phyloP scores from a whole-genome alignment of 1,140 invertebrate genomes.

The Meloidogyne hapla region DNA sequence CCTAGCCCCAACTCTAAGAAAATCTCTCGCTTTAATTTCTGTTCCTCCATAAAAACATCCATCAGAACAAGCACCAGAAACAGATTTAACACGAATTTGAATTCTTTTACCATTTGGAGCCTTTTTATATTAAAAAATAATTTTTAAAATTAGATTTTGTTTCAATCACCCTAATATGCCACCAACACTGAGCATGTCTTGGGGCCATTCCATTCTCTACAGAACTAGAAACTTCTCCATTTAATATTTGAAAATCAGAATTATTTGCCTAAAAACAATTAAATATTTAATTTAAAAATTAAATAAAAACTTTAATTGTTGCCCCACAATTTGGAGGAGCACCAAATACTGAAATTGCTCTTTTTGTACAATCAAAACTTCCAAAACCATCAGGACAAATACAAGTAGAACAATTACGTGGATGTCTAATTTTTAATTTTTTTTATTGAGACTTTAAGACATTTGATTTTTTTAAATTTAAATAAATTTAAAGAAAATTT shows the following conservation, averaged over 20 bases:
- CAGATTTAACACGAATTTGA: conserved; percentile 29
- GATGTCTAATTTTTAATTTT: conserved; percentile 8
- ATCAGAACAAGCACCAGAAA: conserved; percentile 41
- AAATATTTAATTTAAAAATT: neutral
- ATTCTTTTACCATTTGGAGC: conserved; percentile 40
- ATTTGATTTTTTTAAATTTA: neutral
- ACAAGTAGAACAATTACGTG: conserved; percentile 36
- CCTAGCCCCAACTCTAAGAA: conserved; percentile 33
- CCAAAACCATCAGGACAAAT: conserved; percentile 46
- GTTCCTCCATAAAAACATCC: conserved; percentile 45
- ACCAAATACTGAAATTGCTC: conserved; percentile 30
- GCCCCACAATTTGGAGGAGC: conserved; percentile 36
- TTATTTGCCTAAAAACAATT: conserved; percentile 29
- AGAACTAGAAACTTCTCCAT: conserved; percentile 35
- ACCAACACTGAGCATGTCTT: conserved; percentile 42
- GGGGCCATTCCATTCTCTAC: conserved; percentile 32
- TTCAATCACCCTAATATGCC: conserved; percentile 44
- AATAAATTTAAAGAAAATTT: conserved; percentile 3
- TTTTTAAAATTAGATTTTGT: conserved; percentile 6
- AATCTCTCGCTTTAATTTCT: conserved; percentile 41
- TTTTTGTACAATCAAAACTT: conserved; percentile 31
- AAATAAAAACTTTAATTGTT: conserved; percentile 23
- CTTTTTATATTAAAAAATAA: conserved; percentile 1
- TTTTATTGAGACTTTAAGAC: too few species aligned
- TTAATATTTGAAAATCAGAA: conserved; percentile 37